These are phyloP conservation scores for Drosophila auraria DNA, from an alignment of 1,140 invertebrate genomes.

Conservation along the genomic window DNA sequence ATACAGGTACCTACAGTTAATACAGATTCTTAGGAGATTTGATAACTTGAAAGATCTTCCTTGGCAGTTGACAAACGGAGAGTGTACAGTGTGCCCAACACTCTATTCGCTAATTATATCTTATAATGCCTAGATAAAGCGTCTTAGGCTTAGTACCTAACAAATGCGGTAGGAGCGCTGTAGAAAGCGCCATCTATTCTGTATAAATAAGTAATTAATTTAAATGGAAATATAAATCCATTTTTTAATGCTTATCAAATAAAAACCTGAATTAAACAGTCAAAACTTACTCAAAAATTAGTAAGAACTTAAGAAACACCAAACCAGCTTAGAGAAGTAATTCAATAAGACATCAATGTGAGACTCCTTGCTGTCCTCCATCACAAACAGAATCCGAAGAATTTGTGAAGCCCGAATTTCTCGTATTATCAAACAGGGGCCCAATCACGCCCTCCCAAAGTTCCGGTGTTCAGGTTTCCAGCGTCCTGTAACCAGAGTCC, in stretches of 20 bases:
- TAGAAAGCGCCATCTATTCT: neutral
- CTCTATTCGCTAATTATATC: neutral
- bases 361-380: neutral
- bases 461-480: neutral
- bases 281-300: neutral
- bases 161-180: neutral
- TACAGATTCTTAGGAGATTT: neutral
- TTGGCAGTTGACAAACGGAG: neutral
- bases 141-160: neutral
- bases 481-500: neutral
- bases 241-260: neutral
- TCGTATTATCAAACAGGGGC: constrained; percentile 21
- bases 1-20: neutral
- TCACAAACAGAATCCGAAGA: constrained; percentile 3
- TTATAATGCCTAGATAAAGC: neutral
- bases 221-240: neutral
- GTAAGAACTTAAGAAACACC: too few relatives aligned
- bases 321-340: neutral
- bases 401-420: constrained; percentile 6
- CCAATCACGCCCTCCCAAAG: neutral
- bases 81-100: neutral
- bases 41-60: neutral
- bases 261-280: neutral
- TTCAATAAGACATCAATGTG: neutral
- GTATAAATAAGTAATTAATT: neutral